Evolutionary conservation across 2,888 invertebrate genomes (phyloP), one percentile per base, ranked within the genome.

Genomic region (Urechis unicinctus): DNA sequence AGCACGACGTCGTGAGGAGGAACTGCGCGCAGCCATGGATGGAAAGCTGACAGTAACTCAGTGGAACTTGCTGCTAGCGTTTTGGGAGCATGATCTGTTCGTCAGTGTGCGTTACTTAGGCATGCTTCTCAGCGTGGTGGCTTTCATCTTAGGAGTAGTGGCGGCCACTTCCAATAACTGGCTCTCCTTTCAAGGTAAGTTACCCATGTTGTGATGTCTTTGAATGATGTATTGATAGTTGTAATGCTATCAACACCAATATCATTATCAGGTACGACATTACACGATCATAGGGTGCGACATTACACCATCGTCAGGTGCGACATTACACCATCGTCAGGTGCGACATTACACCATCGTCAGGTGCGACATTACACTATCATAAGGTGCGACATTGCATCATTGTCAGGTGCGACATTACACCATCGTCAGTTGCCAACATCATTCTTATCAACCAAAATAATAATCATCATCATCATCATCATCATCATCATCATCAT

Each of bases 11-110:
- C 36, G 36, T 9, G 36, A 36, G 5, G 26, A 9, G 9, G 6
- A 21, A 51, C 28, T 28, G 51, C n/a, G 42, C 25, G 42, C 5
- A 42, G 42, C 22, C 6, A 21, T 6, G 6, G 6, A 13, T 45
- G 22, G 50, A 17, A 52, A 68, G 42, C 62, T 75, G 31, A 68
- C 70, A 5, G 62, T 66, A 42, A 61, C 61, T 22, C 71, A 76
- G 56, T 69, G 73, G 69, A 68, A 70, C 47, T 61, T 67, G 28
- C 61, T 75, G 3, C 56, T 66, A 9, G 69, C 68, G 41, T 77
- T 71, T 62, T 77, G 75, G 75, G 72, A 74, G 47, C 74, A 74
- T 55, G 61, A 65, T 2, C 55, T 69, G 29, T 77, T 77, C 60
- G 63, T 69, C 13, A 64, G 69, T 48, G 60, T 67, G 31, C 66